Evolutionary conservation across 1,140 invertebrate genomes (phyloP).

Genomic region (Drosophila elegans): DNA sequence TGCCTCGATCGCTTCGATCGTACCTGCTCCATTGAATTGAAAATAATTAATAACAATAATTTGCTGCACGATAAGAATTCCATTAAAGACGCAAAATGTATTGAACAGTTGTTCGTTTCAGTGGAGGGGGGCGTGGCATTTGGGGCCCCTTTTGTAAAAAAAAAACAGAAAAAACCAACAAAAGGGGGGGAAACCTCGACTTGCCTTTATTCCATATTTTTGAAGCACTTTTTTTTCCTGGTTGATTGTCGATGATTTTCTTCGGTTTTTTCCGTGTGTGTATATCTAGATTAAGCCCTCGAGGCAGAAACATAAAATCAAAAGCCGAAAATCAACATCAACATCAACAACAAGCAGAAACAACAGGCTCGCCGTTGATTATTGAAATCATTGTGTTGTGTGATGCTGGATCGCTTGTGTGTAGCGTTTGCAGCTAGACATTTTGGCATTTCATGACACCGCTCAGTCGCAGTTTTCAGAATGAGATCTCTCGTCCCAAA

Average conservation of each 20-base stretch:
- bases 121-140: slow-evolving; percentile 55
- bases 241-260: slow-evolving; percentile 63
- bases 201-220: slow-evolving; percentile 52
- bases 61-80: slow-evolving; percentile 83
- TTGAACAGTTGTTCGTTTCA: slow-evolving; percentile 63
- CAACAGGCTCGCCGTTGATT: slow-evolving; percentile 62
- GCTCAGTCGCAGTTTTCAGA: slow-evolving; percentile 61
- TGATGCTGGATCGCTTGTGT: slow-evolving; percentile 59
- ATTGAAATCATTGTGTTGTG: slow-evolving; percentile 74
- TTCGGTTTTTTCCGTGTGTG: slow-evolving; percentile 40
- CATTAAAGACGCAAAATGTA: slow-evolving; percentile 82
- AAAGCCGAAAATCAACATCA: slow-evolving; percentile 51
- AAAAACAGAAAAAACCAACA: slow-evolving; percentile 40
- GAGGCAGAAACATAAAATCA: slow-evolving; percentile 48
- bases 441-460: slow-evolving; percentile 78
- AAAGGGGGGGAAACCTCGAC: slow-evolving; percentile 59
- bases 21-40: slow-evolving; percentile 55
- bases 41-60: slow-evolving; percentile 84
- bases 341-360: slow-evolving; percentile 49
- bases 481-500: slow-evolving; percentile 12
- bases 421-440: slow-evolving; percentile 77
- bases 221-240: slow-evolving; percentile 62
- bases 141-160: slow-evolving; percentile 17
- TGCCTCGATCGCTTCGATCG: slow-evolving; percentile 10
- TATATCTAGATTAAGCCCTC: slow-evolving; percentile 80